Evolutionary conservation across 2,113 vertebrate species (phyloP).

Genomic region (Pipra filicauda): DNA sequence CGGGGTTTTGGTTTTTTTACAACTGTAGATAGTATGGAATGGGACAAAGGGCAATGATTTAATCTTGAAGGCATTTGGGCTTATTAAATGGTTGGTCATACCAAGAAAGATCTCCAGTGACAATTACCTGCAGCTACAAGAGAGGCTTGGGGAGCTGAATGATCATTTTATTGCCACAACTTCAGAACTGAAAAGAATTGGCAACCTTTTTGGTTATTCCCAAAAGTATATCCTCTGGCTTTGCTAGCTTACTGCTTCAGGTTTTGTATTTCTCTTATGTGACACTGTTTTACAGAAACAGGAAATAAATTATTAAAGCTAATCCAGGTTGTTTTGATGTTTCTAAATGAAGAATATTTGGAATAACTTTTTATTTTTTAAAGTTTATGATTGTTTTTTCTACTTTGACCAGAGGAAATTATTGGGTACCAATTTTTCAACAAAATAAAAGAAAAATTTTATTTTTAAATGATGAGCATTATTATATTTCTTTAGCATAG

Average conservation of each 20-base stretch:
- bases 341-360: not conserved
- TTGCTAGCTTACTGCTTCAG: not conserved
- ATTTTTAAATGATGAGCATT: not conserved
- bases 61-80: not conserved
- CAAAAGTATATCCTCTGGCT: not conserved
- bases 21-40: not conserved
- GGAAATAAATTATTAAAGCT: not conserved
- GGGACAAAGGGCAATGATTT: not conserved
- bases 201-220: not conserved
- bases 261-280: not conserved
- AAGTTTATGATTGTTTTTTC: not conserved
- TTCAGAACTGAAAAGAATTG: not conserved
- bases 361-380: not conserved
- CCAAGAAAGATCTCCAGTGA: not conserved
- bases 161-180: not conserved
- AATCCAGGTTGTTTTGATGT: not conserved
- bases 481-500: not conserved
- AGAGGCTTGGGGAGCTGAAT: not conserved
- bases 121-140: not conserved
- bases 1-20: not conserved
- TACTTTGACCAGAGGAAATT: not conserved
- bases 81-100: not conserved
- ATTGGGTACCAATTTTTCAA: not conserved
- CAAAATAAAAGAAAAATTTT: not conserved
- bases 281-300: not conserved